Evolutionary conservation across 2,113 vertebrate genomes (phyloP).

Genomic region (Ceyx melanurus): DNA sequence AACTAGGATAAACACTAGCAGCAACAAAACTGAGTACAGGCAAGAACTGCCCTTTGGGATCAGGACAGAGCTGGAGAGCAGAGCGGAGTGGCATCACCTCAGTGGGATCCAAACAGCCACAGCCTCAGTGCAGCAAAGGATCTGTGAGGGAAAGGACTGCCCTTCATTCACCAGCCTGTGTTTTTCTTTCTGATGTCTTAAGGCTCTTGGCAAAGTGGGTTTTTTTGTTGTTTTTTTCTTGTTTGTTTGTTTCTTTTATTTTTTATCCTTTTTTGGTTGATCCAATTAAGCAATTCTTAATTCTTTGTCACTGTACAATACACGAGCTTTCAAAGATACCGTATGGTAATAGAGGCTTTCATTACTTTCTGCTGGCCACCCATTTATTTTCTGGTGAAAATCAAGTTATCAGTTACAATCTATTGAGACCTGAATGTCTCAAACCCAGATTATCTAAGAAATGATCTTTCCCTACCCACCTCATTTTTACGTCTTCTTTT

Average conservation of each 20-base stretch:
- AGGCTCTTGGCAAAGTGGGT: background rate
- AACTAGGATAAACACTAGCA: background rate
- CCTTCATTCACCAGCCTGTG: background rate
- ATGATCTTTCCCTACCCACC: slow-evolving; percentile 10
- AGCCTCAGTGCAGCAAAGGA: background rate
- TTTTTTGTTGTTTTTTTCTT: background rate
- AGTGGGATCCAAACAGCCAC: background rate
- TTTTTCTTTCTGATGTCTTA: background rate
- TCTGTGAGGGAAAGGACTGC: background rate
- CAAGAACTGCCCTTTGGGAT: background rate
- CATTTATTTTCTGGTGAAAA: slow-evolving; percentile 38
- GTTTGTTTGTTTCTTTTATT: background rate
- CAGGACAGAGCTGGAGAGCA: background rate
- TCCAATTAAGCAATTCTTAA: background rate
- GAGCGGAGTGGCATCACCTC: background rate
- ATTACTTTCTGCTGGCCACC: slow-evolving; percentile 18
- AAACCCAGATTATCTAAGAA: slow-evolving; percentile 57
- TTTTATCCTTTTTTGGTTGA: background rate
- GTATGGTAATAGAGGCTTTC: slow-evolving; percentile 20
- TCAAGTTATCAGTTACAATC: slow-evolving; percentile 53
- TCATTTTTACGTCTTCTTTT: slow-evolving; percentile 27
- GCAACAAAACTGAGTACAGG: background rate
- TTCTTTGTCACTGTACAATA: background rate
- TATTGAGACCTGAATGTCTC: slow-evolving; percentile 17
- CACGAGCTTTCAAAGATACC: background rate